Base-by-base conservation (phyloP, 2,797 vertebrate species). In the Brachymystax lenok region DNA sequence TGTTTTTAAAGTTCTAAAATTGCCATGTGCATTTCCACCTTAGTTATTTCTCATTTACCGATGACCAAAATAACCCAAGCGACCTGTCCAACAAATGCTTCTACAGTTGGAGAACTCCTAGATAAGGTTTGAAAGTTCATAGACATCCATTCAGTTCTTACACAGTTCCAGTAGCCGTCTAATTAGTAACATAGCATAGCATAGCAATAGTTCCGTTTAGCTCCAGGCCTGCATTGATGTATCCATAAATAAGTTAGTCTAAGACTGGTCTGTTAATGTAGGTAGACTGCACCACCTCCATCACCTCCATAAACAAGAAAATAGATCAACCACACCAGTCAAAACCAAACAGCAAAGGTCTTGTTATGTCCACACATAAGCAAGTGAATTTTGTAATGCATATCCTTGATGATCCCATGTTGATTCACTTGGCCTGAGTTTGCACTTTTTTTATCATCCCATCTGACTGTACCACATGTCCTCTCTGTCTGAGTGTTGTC, bases 401-500 rank as follows among this genome's bases (percentile, higher is more conserved):
- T 19, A 5, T 24, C 50, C 27, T 54, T 64, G 12, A 30, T 14
- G 10, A 66, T 19, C 68, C 12, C 35, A 40, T n/a, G 19, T n/a
- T 46, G 6, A 69, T 28, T 30, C 27, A 28, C 30, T 30, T 67
- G 56, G 19, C 52, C 56, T 27, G 24, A 30, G 24, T 28, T 66
- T 21, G 12, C 2, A 28, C 27, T 64, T 24, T 28, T n/a, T n/a
- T n/a, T n/a, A n/a, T n/a, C 24, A 69, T 27, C 59, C 59, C 21
- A 28, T 4, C 52, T 52, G 35, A 7, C 68, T 10, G 40, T 0
- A 14, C 16, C 40, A 33, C 14, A 21, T 0, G 13, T 16, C 51
- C 33, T 19, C 3, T 68, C 28, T 70, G 78, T 71, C 28, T 64
- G 61, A 71, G 69, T 77, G 59, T 84, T 50, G 4, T 64, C 19